Percentiles rank a stretch among this genome's conserved stretches.
Conservation (phyloP, 2,113 vertebrate genomes). For the Anoplopoma fimbria region DNA sequence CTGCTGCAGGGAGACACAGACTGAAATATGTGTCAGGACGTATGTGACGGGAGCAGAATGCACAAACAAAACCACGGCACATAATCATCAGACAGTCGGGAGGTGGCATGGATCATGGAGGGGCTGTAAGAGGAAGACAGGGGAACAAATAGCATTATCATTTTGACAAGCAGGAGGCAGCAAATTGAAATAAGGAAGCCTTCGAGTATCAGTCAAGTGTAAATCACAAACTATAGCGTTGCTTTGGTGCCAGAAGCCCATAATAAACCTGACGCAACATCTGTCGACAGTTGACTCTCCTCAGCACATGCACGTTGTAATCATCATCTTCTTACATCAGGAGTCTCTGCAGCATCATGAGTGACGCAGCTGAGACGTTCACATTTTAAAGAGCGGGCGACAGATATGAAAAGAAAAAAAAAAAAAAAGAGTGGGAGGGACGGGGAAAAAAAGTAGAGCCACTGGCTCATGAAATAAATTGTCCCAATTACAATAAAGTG, state of each 20-base stretch:
- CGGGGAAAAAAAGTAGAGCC: conserved; percentile 73
- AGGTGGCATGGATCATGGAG: neutral
- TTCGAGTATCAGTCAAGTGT: conserved; percentile 42
- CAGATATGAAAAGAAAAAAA: conserved; percentile 19
- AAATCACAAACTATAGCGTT: conserved; percentile 19
- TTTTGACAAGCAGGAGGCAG: conserved; percentile 50
- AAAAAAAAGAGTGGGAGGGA: conserved; percentile 38
- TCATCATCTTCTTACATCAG: conserved; percentile 44
- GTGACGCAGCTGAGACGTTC: conserved; percentile 63
- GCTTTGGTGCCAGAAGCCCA: conserved; percentile 43
- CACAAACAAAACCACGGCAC: conserved; percentile 3
- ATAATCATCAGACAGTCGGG: conserved; percentile 23
- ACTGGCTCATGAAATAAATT: conserved; percentile 86
- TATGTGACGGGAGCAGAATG: conserved; percentile 24
- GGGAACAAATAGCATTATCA: conserved; percentile 30
- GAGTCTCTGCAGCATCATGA: conserved; percentile 36
- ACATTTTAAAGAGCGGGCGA: conserved; percentile 56
- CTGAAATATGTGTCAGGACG: conserved; percentile 28
- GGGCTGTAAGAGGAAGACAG: conserved; percentile 19
- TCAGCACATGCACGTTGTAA: conserved; percentile 28
- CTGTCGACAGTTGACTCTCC: conserved; percentile 50
- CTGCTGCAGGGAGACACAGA: conserved; percentile 1
- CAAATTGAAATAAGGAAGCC: conserved; percentile 49
- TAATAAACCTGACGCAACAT: too few relatives aligned
- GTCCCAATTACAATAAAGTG: conserved; percentile 89